phyloP scores from a whole-genome alignment of 2,888 invertebrate genomes.

The Volucella zonaria region DNA sequence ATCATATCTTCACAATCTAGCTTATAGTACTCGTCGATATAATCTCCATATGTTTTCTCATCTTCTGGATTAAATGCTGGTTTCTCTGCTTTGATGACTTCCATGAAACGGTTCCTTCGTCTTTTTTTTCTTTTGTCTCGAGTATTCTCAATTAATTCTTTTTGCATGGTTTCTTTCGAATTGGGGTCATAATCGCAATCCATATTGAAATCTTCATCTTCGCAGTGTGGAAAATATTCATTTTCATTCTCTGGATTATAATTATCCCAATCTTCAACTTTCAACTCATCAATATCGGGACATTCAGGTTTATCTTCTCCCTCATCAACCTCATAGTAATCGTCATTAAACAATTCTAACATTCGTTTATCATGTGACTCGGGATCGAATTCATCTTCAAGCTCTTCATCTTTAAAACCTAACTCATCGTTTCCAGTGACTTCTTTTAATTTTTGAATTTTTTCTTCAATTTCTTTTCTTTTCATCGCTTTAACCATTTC shows the following conservation, averaged over 20 bases:
- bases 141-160: conserved; percentile 85
- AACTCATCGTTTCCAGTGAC: conserved; percentile 91
- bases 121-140: conserved; percentile 85
- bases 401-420: conserved; percentile 87
- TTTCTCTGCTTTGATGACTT: conserved; percentile 89
- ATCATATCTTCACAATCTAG: conserved; percentile 98
- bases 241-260: conserved; percentile 84
- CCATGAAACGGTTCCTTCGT: conserved; percentile 89
- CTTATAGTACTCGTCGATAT: conserved; percentile 97
- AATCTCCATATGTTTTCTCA: conserved; percentile 90
- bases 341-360: conserved; percentile 92
- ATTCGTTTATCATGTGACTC: conserved; percentile 93
- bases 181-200: conserved; percentile 92
- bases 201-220: conserved; percentile 94
- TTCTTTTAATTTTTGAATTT: conserved; percentile 92
- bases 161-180: conserved; percentile 83
- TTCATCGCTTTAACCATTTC: conserved; percentile 93
- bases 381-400: conserved; percentile 96
- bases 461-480: conserved; percentile 94
- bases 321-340: conserved; percentile 90
- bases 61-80: conserved; percentile 92
- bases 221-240: conserved; percentile 86
- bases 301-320: conserved; percentile 92
- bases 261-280: conserved; percentile 82
- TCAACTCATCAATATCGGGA: conserved; percentile 87